A percentile compares a stretch with the other conserved stretches of the same genome.
Evolutionary conservation across 2,113 vertebrate species (phyloP).

Genomic region (Chloropsis hardwickii): DNA sequence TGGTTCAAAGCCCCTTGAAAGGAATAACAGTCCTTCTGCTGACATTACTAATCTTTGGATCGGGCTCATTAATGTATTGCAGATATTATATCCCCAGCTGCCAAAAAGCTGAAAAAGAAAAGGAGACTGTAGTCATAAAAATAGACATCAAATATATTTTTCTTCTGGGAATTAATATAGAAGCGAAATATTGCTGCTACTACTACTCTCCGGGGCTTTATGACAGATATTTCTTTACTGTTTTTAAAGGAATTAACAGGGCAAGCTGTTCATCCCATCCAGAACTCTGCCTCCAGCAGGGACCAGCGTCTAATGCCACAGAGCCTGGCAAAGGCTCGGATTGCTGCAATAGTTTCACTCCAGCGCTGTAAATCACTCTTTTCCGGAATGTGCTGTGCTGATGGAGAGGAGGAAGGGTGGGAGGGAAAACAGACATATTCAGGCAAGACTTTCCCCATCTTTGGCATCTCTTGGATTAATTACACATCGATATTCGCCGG

Average conservation of each 20-base stretch:
- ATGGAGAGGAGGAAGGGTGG: not conserved
- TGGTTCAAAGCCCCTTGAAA: slow-evolving; percentile 23
- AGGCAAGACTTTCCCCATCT: not conserved
- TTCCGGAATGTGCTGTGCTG: slow-evolving; percentile 7
- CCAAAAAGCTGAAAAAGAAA: not conserved
- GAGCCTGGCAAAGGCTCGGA: not conserved
- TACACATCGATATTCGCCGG: not conserved
- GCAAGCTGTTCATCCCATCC: not conserved
- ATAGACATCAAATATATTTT: slow-evolving; percentile 22
- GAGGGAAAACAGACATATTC: not conserved
- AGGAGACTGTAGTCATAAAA: slow-evolving; percentile 7
- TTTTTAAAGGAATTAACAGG: not conserved
- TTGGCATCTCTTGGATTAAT: not conserved
- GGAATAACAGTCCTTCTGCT: slow-evolving; percentile 30
- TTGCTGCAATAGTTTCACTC: not conserved
- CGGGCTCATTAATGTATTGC: slow-evolving; percentile 29
- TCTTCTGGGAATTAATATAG: slow-evolving; percentile 4
- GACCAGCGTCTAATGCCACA: not conserved
- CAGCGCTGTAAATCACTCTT: not conserved
- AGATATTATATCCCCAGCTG: slow-evolving; percentile 10
- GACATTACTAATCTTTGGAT: slow-evolving; percentile 26
- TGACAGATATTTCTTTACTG: not conserved
- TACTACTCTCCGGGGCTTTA: not conserved
- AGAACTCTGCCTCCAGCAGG: not conserved
- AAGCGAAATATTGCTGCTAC: not conserved